phyloP scores from a whole-genome alignment of 2,888 invertebrate genomes.

The Caenorhabditis wallacei region DNA sequence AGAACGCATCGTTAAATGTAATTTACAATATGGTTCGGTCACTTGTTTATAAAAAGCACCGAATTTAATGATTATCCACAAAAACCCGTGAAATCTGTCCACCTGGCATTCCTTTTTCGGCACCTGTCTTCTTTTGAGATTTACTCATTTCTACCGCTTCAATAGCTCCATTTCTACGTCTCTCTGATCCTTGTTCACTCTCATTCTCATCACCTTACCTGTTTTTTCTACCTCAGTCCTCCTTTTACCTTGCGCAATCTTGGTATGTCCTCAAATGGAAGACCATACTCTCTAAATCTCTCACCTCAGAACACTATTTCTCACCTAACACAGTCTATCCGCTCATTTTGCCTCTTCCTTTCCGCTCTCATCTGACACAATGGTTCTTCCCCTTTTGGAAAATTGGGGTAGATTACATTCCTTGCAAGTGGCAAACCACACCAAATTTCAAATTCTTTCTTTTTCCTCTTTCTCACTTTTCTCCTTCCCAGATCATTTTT shows the following conservation, averaged over 20 bases:
- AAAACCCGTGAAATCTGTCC: slow-evolving; percentile 15
- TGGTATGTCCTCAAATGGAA: slow-evolving; percentile 51
- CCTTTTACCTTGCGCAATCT: slow-evolving; percentile 45
- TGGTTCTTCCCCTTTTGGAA: slow-evolving; percentile 24
- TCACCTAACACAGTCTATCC: slow-evolving; percentile 37
- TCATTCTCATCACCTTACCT: slow-evolving; percentile 22
- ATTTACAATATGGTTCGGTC: too few species aligned
- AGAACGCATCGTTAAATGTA: not conserved
- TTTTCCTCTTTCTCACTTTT: not conserved
- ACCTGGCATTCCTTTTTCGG: slow-evolving; percentile 34
- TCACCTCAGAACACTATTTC: slow-evolving; percentile 9
- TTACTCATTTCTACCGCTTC: slow-evolving; percentile 23
- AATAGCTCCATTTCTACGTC: slow-evolving; percentile 31
- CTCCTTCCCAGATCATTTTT: slow-evolving; percentile 50
- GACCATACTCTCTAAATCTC: slow-evolving; percentile 14
- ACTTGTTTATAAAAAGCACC: not conserved
- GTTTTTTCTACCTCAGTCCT: slow-evolving; percentile 36
- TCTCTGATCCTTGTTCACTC: slow-evolving; percentile 7
- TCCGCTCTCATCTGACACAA: slow-evolving; percentile 49
- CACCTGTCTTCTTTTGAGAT: slow-evolving; percentile 22
- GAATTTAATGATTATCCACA: slow-evolving; percentile 2
- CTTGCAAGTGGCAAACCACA: not conserved
- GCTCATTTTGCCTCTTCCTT: slow-evolving; percentile 31
- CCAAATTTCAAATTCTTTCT: slow-evolving; percentile 35
- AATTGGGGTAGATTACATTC: slow-evolving; percentile 46